Evolutionary conservation across 1,140 invertebrate genomes (phyloP), one percentile per base, ranked within the genome.

Genomic region (Polyergus mexicanus): DNA sequence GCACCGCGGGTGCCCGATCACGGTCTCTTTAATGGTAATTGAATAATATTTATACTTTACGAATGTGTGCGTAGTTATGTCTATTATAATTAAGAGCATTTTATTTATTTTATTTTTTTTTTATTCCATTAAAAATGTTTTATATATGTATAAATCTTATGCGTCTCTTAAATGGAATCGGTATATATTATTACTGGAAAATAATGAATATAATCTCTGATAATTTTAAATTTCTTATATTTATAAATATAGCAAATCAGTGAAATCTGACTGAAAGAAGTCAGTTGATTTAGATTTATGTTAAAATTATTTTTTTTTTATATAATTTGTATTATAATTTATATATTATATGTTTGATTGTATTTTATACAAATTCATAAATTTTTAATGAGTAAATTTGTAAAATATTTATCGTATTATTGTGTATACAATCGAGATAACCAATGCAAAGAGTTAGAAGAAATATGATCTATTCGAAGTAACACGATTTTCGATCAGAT

Each of bases 391-490:
- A 71, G 11, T 69, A 41, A 68, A 69, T 71, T 58, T 11, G 2
- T 19, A 28, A 56, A 6, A 28, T 51, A 16, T 41, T 69, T 25
- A 16, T 69, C 22, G n/a, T 44, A 65, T 16, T 11, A 7, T 28
- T 51, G 6, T 56, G 16, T 69, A 28, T 51, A 51, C 41, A 56
- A 80, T 58, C 16, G 32, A 69, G 77, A 56, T 69, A 71, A 62
- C 28, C 11, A 41, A 56, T 11, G 28, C 16, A 65, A 65, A 28
- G 47, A 51, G 6, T 68, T 66, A 78, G 3, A 8, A 80, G 47
- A 80, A 80, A 56, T 81, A 71, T 81, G 60, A 56, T 58, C 77
- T 66, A 71, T 62, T 71, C 51, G 38, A 71, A 58, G n/a, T 66
- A 58, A 81, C n/a, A 58, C 7, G 65, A 44, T 80, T 69, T 80